phyloP scores from a whole-genome alignment of 2,797 vertebrate genomes.

The Pangasius macronema region DNA sequence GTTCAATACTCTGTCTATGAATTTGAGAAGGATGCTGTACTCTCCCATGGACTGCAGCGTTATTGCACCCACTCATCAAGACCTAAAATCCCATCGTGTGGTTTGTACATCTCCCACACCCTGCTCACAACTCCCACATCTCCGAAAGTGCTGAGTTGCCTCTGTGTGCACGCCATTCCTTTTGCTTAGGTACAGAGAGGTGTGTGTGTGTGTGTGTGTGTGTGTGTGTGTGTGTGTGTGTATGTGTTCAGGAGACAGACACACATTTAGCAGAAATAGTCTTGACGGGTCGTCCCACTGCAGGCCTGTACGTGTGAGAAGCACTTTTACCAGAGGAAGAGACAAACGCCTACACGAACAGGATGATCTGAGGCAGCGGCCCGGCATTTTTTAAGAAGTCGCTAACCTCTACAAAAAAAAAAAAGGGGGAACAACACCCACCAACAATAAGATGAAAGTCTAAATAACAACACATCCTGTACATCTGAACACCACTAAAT shows the following conservation, averaged over 20 bases:
- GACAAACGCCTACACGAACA: conserved; percentile 81
- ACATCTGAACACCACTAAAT: conserved; percentile 5
- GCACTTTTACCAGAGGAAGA: conserved; percentile 76
- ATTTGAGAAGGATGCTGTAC: conserved; percentile 2
- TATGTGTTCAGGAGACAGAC: conserved; percentile 46
- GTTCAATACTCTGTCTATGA: conserved; percentile 22
- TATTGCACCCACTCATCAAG: conserved; percentile 15
- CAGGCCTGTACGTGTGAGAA: conserved; percentile 59
- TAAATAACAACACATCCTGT: conserved; percentile 32
- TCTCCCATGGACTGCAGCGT: conserved; percentile 10
- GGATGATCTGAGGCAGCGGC: conserved; percentile 78
- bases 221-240: conserved; percentile 52
- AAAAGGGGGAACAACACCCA: conserved; percentile 21
- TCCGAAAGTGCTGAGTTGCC: conserved; percentile 47
- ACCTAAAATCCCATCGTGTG: conserved; percentile 40
- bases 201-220: conserved; percentile 50
- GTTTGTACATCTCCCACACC: conserved; percentile 29
- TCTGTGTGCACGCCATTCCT: conserved; percentile 21
- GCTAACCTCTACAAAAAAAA: conserved; percentile 61
- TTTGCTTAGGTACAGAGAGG: conserved; percentile 16
- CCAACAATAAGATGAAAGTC: conserved; percentile 26
- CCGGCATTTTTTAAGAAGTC: conserved; percentile 65
- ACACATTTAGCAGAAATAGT: conserved; percentile 48
- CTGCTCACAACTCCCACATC: conserved; percentile 32
- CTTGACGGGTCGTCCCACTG: conserved; percentile 33